These are phyloP conservation scores for Serrognathus titanus DNA, from an alignment of 2,888 invertebrate species.

Conservation along the genomic window DNA sequence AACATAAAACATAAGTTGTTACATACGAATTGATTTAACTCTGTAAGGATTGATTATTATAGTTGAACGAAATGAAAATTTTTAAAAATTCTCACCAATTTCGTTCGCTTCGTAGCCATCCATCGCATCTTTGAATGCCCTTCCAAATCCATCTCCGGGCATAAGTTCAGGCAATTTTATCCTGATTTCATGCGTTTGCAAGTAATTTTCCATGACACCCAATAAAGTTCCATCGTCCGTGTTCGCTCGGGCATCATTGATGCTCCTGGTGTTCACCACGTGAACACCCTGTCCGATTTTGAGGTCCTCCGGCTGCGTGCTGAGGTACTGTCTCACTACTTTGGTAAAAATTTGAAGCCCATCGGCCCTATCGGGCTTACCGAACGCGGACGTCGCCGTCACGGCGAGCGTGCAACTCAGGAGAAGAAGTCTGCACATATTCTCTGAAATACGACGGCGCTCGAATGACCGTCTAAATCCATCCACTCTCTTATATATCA, in stretches of 20 bases:
- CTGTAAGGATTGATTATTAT: too few relatives aligned
- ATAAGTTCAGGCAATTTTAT: constrained; percentile 68
- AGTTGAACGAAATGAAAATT: too few relatives aligned
- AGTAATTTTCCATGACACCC: constrained; percentile 61
- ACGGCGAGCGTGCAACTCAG: constrained; percentile 21
- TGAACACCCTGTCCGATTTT: constrained; percentile 63
- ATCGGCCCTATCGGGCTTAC: constrained; percentile 28
- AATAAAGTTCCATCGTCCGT: constrained; percentile 55
- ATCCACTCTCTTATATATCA: constrained; percentile 16
- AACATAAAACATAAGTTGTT: too few relatives aligned
- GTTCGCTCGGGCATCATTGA: constrained; percentile 47
- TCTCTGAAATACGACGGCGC: not conserved
- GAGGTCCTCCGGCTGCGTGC: constrained; percentile 53
- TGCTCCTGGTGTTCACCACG: constrained; percentile 56
- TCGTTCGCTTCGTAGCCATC: constrained; percentile 48
- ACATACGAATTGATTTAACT: too few relatives aligned
- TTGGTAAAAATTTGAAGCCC: constrained; percentile 40
- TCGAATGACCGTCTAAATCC: constrained; percentile 3
- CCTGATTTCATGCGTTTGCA: constrained; percentile 69
- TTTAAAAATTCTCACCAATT: constrained; percentile 48
- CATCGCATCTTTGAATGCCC: constrained; percentile 56
- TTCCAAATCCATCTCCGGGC: constrained; percentile 57
- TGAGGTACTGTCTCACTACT: constrained; percentile 55
- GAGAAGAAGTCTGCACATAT: constrained; percentile 38
- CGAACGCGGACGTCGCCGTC: constrained; percentile 19